Conservation (phyloP, 2,797 vertebrate species). For the Zalophus californianus region DNA sequence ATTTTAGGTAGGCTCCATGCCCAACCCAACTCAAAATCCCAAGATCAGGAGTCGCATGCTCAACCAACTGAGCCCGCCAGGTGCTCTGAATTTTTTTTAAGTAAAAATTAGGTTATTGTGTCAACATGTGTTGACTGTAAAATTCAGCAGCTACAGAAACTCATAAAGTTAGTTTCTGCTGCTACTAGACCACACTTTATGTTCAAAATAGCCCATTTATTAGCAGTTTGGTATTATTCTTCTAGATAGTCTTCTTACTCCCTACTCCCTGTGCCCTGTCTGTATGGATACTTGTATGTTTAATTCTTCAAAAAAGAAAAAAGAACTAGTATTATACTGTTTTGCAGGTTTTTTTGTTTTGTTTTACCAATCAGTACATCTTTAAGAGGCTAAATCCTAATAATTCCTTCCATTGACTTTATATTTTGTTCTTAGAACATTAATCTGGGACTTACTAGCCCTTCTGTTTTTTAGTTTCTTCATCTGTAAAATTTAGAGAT, state of each 20-base stretch:
- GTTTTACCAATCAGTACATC: neutral
- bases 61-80: neutral
- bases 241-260: neutral
- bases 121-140: neutral
- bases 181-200: neutral
- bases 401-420: neutral
- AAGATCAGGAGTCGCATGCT: neutral
- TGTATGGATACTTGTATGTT: neutral
- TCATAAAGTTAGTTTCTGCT: conserved; percentile 34
- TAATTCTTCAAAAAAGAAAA: neutral
- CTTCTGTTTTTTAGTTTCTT: neutral
- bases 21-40: neutral
- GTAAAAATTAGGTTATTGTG: neutral
- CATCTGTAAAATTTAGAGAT: conserved; percentile 10
- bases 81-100: neutral
- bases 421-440: conserved; percentile 29
- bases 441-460: neutral
- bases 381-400: neutral
- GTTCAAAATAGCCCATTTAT: neutral
- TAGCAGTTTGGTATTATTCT: neutral
- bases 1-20: neutral
- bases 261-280: neutral
- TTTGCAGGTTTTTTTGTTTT: conserved; percentile 7
- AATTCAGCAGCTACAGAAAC: neutral
- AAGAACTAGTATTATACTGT: neutral